phyloP scores from a whole-genome alignment of 2,797 vertebrate species.

The Salmo trutta region DNA sequence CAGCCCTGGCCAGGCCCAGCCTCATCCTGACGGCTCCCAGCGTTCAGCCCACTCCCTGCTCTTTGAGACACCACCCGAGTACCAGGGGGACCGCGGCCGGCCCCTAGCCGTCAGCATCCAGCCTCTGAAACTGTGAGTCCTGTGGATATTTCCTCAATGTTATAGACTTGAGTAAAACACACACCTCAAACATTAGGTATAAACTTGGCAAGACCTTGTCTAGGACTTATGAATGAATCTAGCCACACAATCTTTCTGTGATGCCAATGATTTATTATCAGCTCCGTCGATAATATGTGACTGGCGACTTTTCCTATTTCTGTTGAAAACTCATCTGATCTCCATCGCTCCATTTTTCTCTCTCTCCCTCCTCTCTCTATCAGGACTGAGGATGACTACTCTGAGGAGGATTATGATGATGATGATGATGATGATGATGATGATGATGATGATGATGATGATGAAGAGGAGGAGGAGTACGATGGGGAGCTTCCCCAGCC shows the following conservation, averaged over 20 bases:
- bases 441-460: too few relatives aligned
- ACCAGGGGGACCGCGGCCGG: slow-evolving; percentile 81
- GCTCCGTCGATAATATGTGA: neutral
- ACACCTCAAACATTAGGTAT: neutral
- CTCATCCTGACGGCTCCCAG: slow-evolving; percentile 85
- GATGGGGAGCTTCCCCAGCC: slow-evolving; percentile 77
- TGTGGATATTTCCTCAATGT: neutral
- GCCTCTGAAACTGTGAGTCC: slow-evolving; percentile 94
- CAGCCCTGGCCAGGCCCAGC: slow-evolving; percentile 85
- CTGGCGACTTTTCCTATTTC: neutral
- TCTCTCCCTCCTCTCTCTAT: slow-evolving; percentile 39
- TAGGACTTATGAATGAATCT: neutral
- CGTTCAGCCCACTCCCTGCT: slow-evolving; percentile 87
- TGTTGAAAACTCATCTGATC: neutral
- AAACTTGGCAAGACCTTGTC: neutral
- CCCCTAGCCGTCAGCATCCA: slow-evolving; percentile 95
- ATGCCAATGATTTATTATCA: neutral
- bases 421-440: slow-evolving; percentile 76
- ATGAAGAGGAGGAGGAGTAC: slow-evolving; percentile 74
- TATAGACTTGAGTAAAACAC: neutral
- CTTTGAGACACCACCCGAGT: slow-evolving; percentile 83
- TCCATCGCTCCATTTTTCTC: neutral
- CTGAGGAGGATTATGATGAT: slow-evolving; percentile 74
- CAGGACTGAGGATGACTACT: slow-evolving; percentile 96
- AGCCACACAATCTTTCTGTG: neutral